Base-by-base conservation (phyloP, 2,888 invertebrate species). In the Agrilus cyanescens region DNA sequence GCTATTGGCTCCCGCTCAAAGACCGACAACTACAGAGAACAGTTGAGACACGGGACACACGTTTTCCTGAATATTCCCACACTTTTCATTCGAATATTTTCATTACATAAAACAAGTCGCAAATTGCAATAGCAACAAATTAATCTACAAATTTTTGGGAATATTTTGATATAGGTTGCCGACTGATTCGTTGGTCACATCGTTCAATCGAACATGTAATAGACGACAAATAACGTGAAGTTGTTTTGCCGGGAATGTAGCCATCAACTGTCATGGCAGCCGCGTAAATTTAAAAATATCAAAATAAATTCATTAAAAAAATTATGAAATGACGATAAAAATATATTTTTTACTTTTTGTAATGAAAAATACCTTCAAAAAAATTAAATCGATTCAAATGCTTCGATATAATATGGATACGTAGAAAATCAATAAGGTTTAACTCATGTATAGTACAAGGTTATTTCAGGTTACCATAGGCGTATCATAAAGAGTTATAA, bases 191-290 rank as follows among this genome's bases (percentile, higher is more conserved):
- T 41, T 8, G 12, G 16, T 14, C 31, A 43, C 14, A 14, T 34
- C 16, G 16, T 47, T 31, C 32, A 39, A 16, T 51, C 35, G 40
- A 43, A 36, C 34, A 18, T 13, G 37, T 37, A 39, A 7, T 18
- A 32, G 13, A n/a, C 32, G 12, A 29, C 18, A 13, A 42, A 37
- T 37, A 25, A 13, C 16, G 38, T 41, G 13, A 34, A 33, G 16
- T 32, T 37, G 41, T 51, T 61, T 61, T 58, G 53, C 61, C 61
- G 61, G 61, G 58, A 55, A 58, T 38, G 44, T 30, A 38, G 46
- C 46, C 45, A 48, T 49, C 49, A 53, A 57, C 55, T 57, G 58
- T 61, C 60, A 61, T 61, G 61, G 61, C 60, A 55, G 55, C 56
- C 56, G 50, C 53, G 50, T 49, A 51, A 55, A 56, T 57, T 57